Conservation (phyloP, 2,797 vertebrate species). For the Bradypus variegatus region DNA sequence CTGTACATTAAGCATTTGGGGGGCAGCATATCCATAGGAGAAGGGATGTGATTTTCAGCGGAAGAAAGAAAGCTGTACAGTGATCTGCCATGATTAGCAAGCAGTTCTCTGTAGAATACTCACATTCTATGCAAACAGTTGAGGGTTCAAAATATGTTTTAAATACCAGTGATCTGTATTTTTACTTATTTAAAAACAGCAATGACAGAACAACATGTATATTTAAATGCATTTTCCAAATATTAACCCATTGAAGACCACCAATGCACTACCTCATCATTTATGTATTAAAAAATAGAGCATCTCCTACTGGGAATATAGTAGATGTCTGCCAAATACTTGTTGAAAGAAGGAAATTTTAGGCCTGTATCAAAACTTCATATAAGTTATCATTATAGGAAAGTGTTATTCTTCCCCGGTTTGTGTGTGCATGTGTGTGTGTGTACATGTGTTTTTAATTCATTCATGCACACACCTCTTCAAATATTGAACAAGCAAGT, state of each 20-base stretch:
- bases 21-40: background rate
- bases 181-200: conserved; percentile 8
- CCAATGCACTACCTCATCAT: background rate
- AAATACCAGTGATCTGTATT: background rate
- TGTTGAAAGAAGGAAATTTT: background rate
- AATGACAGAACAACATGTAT: background rate
- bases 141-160: background rate
- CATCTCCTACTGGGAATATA: background rate
- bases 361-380: background rate
- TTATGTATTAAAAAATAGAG: background rate
- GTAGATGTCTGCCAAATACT: background rate
- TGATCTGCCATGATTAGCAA: background rate
- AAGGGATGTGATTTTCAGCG: background rate
- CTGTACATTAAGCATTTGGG: background rate
- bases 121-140: background rate
- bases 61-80: background rate
- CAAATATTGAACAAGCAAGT: background rate
- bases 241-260: background rate
- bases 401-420: background rate
- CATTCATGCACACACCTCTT: background rate
- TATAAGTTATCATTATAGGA: conserved; percentile 14
- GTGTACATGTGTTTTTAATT: background rate
- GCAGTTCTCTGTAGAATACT: background rate
- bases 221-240: background rate
- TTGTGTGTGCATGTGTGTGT: background rate